Evolutionary conservation across 2,888 invertebrate genomes (phyloP).

Genomic region (Phrixothrix hirtus): DNA sequence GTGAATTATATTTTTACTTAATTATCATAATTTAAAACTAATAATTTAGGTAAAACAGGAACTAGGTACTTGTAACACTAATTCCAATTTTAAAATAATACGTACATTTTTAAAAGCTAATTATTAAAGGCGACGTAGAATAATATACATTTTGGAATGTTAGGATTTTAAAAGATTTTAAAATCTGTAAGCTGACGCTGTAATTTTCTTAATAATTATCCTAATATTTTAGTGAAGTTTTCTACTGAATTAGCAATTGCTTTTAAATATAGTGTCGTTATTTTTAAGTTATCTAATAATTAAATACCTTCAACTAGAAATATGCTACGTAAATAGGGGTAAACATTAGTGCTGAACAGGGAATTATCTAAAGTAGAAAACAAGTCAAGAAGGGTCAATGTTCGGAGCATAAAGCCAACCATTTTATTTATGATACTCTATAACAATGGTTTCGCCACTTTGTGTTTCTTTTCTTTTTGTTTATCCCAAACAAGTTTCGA

Average conservation of each 20-base stretch:
- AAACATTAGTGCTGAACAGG: conserved; percentile 24
- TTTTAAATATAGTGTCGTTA: background rate
- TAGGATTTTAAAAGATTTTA: too few species aligned
- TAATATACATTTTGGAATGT: too few species aligned
- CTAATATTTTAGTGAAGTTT: too few species aligned
- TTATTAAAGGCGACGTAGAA: too few species aligned
- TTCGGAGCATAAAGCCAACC: conserved; percentile 24
- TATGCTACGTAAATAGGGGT: conserved; percentile 16
- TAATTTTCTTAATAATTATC: too few species aligned
- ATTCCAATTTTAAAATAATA: too few species aligned
- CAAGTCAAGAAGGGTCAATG: conserved; percentile 26
- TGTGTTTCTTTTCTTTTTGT: conserved; percentile 16
- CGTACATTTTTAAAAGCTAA: too few species aligned
- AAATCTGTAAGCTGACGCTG: too few species aligned
- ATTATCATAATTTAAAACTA: too few species aligned
- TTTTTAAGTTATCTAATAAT: conserved; percentile 13
- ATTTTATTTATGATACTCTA: conserved; percentile 25
- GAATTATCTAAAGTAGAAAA: conserved; percentile 25
- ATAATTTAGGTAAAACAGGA: too few species aligned
- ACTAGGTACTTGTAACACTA: too few species aligned
- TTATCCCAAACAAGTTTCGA: conserved; percentile 7
- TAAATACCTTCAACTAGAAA: conserved; percentile 14
- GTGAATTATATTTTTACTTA: too few species aligned
- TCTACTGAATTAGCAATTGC: background rate
- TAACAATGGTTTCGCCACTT: conserved; percentile 20